phyloP scores from a whole-genome alignment of 1,140 invertebrate species.

The Ericerus pela region DNA sequence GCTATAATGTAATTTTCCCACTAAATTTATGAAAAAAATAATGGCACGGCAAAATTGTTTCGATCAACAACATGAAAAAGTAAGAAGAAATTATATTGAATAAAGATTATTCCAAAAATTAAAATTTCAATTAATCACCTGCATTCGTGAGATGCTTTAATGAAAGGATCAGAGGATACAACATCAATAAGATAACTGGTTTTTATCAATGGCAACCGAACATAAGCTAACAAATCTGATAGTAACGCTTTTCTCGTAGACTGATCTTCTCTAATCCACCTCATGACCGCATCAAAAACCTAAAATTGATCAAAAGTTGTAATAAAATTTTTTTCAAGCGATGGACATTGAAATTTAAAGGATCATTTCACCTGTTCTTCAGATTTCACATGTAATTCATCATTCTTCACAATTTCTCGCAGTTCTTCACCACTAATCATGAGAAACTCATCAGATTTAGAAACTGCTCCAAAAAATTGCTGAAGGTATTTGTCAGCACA shows the following conservation, averaged over 20 bases:
- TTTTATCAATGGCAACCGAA: conserved; percentile 63
- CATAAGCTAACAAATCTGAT: conserved; percentile 54
- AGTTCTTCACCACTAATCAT: conserved; percentile 47
- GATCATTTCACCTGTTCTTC: conserved; percentile 42
- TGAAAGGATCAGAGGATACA: conserved; percentile 67
- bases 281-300: conserved; percentile 67
- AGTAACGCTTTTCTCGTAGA: conserved; percentile 41
- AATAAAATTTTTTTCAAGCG: conserved; percentile 3
- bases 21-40: too few species aligned
- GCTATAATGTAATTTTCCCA: too few species aligned
- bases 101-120: neutral
- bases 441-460: conserved; percentile 62
- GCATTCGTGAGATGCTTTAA: conserved; percentile 58
- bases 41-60: too few species aligned
- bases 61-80: too few species aligned
- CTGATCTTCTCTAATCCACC: conserved; percentile 61
- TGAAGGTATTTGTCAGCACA: conserved; percentile 70
- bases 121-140: conserved; percentile 32
- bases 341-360: neutral
- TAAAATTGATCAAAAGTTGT: conserved; percentile 14
- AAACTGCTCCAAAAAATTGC: conserved; percentile 66
- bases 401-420: conserved; percentile 53
- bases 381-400: conserved; percentile 57
- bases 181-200: conserved; percentile 70
- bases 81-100: too few species aligned